phyloP scores from a whole-genome alignment of 2,888 invertebrate species.

The Diadromus collaris region DNA sequence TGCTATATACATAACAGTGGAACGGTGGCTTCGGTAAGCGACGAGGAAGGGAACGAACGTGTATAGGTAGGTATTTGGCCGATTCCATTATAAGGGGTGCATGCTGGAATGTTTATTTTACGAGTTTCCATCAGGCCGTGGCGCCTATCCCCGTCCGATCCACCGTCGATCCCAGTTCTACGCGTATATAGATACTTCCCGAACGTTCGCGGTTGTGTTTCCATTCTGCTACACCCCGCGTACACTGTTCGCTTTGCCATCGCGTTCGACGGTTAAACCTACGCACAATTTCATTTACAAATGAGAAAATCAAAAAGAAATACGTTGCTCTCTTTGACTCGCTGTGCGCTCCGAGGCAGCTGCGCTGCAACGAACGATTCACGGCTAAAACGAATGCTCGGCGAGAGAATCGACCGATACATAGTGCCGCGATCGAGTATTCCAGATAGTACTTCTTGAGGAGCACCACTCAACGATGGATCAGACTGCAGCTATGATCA shows the following conservation, averaged over 20 bases:
- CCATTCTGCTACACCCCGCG: constrained; percentile 2
- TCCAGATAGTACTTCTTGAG: constrained; percentile 3
- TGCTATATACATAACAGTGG: constrained; percentile 24
- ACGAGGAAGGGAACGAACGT: background rate
- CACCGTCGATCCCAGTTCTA: constrained; percentile 49
- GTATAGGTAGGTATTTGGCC: constrained; percentile 41
- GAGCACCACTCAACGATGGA: background rate
- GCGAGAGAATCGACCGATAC: background rate
- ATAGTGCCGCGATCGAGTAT: constrained; percentile 8
- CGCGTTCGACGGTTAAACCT: background rate
- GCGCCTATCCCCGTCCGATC: constrained; percentile 51
- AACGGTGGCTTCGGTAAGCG: constrained; percentile 12
- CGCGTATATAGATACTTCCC: constrained; percentile 14
- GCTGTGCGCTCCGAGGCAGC: background rate
- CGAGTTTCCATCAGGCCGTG: constrained; percentile 62
- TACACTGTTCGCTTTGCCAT: constrained; percentile 22
- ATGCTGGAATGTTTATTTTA: constrained; percentile 64
- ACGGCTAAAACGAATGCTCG: constrained; percentile 13
- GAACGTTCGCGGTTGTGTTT: constrained; percentile 1
- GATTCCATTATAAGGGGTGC: constrained; percentile 60
- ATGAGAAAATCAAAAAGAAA: constrained; percentile 54
- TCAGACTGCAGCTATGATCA: background rate
- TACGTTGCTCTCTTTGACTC: constrained; percentile 17
- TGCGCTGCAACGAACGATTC: constrained; percentile 41
- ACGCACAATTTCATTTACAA: constrained; percentile 48